Conservation (phyloP, 2,113 vertebrate species). For the Oncorhynchus clarkii region DNA sequence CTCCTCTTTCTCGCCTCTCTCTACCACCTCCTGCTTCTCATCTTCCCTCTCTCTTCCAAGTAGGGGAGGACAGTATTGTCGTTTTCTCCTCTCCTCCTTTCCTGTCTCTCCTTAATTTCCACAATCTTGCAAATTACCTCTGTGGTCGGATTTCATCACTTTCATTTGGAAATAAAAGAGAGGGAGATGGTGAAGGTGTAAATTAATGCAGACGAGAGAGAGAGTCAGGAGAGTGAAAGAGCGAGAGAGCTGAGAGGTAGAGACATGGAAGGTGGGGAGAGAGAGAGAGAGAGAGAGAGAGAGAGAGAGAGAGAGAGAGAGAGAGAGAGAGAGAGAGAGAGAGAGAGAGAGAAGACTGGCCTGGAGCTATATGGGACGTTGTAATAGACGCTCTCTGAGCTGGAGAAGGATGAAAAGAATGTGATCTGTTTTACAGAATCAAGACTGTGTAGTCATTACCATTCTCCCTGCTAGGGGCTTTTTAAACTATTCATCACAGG, state of each 20-base stretch:
- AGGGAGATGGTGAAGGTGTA: slow-evolving; percentile 28
- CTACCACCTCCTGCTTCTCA: slow-evolving; percentile 2
- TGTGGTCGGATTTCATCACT: neutral
- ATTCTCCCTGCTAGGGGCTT: too few species aligned
- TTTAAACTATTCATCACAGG: too few species aligned
- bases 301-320: neutral
- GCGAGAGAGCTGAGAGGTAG: neutral
- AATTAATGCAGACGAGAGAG: slow-evolving; percentile 3
- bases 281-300: neutral
- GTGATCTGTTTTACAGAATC: too few species aligned
- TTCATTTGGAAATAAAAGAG: slow-evolving; percentile 55
- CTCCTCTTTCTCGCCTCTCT: neutral
- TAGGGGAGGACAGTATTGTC: too few species aligned
- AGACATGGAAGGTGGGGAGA: too few species aligned
- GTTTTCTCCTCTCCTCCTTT: too few species aligned
- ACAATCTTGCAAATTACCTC: neutral
- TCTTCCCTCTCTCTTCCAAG: neutral
- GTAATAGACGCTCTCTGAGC: too few species aligned
- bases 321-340: too few species aligned
- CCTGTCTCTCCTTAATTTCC: neutral
- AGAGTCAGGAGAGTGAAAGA: slow-evolving; percentile 32
- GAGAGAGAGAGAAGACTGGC: too few species aligned
- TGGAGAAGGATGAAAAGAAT: too few species aligned
- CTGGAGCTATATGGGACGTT: too few species aligned
- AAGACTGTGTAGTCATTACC: too few species aligned